Conservation (phyloP, 2,888 invertebrate species). For the Caradrina kadenii region DNA sequence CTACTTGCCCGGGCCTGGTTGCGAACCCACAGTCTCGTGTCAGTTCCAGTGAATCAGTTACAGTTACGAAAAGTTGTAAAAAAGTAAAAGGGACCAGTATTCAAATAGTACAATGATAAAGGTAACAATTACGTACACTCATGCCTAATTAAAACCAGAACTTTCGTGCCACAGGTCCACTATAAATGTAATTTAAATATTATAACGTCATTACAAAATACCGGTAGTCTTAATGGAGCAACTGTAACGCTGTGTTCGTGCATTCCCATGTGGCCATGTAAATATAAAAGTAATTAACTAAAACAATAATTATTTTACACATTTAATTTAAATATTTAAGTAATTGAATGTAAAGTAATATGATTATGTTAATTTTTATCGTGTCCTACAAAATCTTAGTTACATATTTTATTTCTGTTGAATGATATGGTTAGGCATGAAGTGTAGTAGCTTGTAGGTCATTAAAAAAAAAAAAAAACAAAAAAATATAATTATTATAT, state of each 20-base stretch:
- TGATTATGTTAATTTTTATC: slow-evolving; percentile 62
- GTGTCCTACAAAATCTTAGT: slow-evolving; percentile 64
- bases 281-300: slow-evolving; percentile 52
- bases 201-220: slow-evolving; percentile 43
- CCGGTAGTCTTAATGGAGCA: slow-evolving; percentile 51
- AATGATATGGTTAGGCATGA: slow-evolving; percentile 32
- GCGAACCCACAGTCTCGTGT: too few species aligned
- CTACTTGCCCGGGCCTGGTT: too few species aligned
- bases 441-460: too few species aligned
- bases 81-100: too few species aligned
- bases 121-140: not conserved
- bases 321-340: slow-evolving; percentile 61
- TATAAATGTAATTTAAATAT: slow-evolving; percentile 31
- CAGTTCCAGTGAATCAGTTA: too few species aligned
- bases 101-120: too few species aligned
- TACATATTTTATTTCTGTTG: slow-evolving; percentile 55
- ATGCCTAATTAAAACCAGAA: not conserved
- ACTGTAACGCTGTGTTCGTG: slow-evolving; percentile 32
- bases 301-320: slow-evolving; percentile 47
- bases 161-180: not conserved
- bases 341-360: slow-evolving; percentile 59
- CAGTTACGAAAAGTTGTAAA: too few species aligned
- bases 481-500: too few species aligned
- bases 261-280: slow-evolving; percentile 36
- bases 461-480: too few species aligned